Percentiles rank a stretch among this genome's conserved stretches.
Conservation (phyloP, 1,140 invertebrate genomes). For the Rhyzopertha dominica region DNA sequence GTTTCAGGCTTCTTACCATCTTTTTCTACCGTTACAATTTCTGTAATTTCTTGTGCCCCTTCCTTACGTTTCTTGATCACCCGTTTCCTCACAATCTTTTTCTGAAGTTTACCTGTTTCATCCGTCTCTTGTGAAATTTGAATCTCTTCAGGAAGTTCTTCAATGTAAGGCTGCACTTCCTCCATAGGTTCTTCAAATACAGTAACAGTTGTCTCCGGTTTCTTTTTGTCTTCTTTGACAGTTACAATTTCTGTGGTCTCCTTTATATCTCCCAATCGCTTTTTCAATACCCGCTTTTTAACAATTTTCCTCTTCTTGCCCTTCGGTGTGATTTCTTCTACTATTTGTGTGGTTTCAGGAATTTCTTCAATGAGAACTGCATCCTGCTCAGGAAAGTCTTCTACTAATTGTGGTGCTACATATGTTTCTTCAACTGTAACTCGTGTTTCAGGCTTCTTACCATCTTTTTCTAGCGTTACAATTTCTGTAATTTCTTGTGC, state of each 20-base stretch:
- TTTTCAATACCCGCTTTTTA: constrained; percentile 32
- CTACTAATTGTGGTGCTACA: no score
- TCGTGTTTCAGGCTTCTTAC: constrained; percentile 38
- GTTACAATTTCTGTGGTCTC: constrained; percentile 35
- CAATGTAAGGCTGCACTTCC: constrained; percentile 23
- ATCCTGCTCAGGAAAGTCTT: no score
- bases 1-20: constrained; percentile 37
- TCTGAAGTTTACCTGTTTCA: constrained; percentile 35
- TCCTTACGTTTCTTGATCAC: constrained; percentile 29
- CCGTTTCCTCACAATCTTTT: constrained; percentile 43
- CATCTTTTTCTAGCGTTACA: constrained; percentile 42
- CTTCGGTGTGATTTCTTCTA: constrained; percentile 17
- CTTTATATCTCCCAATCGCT: constrained; percentile 28
- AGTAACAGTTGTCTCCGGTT: constrained; percentile 30
- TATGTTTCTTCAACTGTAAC: constrained; percentile 20
- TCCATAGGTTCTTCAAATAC: background rate
- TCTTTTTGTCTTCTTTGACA: constrained; percentile 25
- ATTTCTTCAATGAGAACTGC: constrained; percentile 27
- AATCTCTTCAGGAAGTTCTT: constrained; percentile 35
- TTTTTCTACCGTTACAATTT: constrained; percentile 24
- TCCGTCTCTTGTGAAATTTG: constrained; percentile 25
- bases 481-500: constrained; percentile 40
- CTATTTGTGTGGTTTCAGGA: constrained; percentile 19
- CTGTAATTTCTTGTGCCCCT: constrained; percentile 25
- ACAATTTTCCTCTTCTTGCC: constrained; percentile 34